These are phyloP conservation scores for Tenthredo scrophulariae DNA, from an alignment of 2,888 invertebrate species.

Conservation along the genomic window DNA sequence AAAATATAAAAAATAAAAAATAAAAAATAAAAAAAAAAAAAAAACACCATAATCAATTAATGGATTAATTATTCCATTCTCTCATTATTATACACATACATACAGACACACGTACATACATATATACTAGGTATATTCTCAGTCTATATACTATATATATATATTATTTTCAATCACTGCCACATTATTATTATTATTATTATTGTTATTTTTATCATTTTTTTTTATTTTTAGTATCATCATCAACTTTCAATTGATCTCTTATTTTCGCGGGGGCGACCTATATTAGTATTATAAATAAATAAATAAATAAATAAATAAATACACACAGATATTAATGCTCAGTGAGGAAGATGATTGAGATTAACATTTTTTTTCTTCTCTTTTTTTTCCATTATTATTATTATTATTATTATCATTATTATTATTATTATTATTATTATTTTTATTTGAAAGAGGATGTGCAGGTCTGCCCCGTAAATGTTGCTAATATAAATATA, in stretches of 20 bases:
- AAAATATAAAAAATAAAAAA: not conserved
- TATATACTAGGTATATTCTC: not conserved
- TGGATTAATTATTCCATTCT: not conserved
- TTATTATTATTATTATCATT: not conserved
- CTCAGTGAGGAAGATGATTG: constrained; percentile 6
- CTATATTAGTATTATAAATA: not conserved
- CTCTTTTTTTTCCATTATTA: not conserved
- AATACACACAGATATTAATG: not conserved
- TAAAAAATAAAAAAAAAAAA: not conserved
- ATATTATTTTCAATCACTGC: not conserved
- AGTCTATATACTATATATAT: not conserved
- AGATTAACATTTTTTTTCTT: not conserved
- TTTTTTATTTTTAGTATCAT: constrained; percentile 68
- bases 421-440: not conserved
- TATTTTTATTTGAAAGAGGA: not conserved
- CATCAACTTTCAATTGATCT: constrained; percentile 76
- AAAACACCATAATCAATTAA: not conserved
- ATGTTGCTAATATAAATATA: constrained; percentile 4
- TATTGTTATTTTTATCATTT: constrained; percentile 68
- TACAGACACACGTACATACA: not conserved
- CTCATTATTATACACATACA: not conserved
- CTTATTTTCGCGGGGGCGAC: constrained; percentile 54
- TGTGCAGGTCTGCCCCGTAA: constrained; percentile 1
- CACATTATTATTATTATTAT: not conserved
- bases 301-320: not conserved